These are phyloP conservation scores for Trachemys scripta DNA, from an alignment of 2,113 vertebrate genomes.

Conservation along the genomic window DNA sequence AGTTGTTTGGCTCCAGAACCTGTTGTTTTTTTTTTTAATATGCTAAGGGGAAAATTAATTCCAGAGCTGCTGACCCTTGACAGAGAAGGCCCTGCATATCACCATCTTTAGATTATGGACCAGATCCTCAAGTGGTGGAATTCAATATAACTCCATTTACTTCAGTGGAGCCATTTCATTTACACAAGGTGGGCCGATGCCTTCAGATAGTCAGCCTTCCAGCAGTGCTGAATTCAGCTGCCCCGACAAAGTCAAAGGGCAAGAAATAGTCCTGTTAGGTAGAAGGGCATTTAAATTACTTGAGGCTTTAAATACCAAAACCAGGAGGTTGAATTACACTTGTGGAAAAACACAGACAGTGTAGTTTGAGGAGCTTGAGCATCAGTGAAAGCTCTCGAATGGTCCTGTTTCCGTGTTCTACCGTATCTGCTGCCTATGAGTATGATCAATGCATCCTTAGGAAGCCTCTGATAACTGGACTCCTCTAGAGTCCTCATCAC, in stretches of 20 bases:
- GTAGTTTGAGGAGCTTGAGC: not conserved
- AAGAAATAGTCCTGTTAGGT: not conserved
- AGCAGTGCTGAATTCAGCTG: not conserved
- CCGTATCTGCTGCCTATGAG: not conserved
- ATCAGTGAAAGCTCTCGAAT: not conserved
- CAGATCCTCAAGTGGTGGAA: not conserved
- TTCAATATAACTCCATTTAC: not conserved
- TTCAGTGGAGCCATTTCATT: not conserved
- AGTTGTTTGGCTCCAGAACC: not conserved
- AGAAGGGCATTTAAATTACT: not conserved
- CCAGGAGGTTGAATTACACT: not conserved
- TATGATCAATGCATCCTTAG: not conserved
- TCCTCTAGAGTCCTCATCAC: too few species aligned
- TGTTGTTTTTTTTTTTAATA: not conserved
- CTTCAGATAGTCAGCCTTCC: not conserved
- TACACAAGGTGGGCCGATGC: not conserved
- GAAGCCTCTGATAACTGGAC: not conserved
- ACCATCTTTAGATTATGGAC: accelerated
- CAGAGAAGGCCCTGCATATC: not conserved
- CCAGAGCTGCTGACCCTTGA: not conserved
- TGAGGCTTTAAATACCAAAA: not conserved
- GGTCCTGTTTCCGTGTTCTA: not conserved
- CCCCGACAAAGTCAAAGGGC: not conserved
- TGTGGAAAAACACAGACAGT: not conserved
- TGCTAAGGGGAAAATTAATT: not conserved